These are phyloP conservation scores for Rhabdophis nuchalis DNA, from an alignment of 2,797 vertebrate species.

Conservation along the genomic window DNA sequence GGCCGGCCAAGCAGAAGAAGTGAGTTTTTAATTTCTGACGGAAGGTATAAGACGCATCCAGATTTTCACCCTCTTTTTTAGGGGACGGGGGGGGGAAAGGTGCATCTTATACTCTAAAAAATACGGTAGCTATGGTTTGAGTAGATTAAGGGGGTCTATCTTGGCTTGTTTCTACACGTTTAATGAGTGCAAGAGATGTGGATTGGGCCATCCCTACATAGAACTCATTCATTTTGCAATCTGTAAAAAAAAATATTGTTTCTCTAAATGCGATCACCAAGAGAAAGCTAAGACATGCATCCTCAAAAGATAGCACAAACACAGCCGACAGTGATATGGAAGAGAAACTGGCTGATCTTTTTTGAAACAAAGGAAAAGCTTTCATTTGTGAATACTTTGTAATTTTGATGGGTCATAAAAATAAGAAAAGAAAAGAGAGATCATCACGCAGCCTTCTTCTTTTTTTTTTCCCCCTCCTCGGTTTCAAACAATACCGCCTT, in stretches of 20 bases:
- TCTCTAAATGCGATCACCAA: not conserved
- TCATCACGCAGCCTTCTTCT: not conserved
- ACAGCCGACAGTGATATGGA: not conserved
- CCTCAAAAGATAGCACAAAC: not conserved
- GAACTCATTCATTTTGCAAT: not conserved
- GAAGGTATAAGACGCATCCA: too few species aligned
- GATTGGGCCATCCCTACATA: not conserved
- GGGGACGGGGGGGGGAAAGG: too few species aligned
- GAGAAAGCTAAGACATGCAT: not conserved
- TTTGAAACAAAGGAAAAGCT: too few species aligned
- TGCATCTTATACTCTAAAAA: too few species aligned
- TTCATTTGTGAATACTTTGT: not conserved
- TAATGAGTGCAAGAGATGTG: not conserved
- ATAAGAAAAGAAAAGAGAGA: not conserved
- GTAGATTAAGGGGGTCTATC: not conserved
- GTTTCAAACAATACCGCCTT: not conserved
- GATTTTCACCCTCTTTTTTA: too few species aligned
- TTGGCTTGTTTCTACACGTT: not conserved
- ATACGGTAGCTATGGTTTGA: not conserved
- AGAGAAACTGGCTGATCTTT: not conserved
- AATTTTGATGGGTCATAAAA: not conserved
- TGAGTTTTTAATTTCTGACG: too few species aligned
- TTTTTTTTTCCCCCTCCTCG: too few species aligned
- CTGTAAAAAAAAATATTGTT: not conserved
- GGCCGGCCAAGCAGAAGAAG: too few species aligned